Conservation (phyloP, 2,888 invertebrate genomes). For the Strigamia transsilvanica region DNA sequence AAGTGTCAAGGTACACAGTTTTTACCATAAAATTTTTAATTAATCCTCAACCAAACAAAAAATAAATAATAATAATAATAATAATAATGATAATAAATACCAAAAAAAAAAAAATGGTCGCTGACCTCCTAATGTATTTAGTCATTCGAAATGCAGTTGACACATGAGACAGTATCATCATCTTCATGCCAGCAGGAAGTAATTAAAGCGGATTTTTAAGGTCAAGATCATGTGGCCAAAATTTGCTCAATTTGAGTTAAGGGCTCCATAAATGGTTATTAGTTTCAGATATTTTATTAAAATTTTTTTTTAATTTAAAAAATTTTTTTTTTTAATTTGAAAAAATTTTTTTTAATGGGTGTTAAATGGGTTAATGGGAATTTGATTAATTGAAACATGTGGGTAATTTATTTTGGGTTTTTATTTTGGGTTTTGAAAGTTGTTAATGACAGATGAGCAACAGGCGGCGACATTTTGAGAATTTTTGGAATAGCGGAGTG, state of each 20-base stretch:
- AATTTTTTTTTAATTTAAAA: too few relatives aligned
- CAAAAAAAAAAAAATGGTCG: not conserved
- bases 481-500: not conserved
- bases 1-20: constrained; percentile 80
- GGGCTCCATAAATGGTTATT: not conserved
- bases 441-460: not conserved
- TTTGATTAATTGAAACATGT: not conserved
- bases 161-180: constrained; percentile 10
- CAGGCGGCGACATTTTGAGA: not conserved
- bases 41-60: not conserved
- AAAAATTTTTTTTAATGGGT: not conserved
- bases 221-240: not conserved
- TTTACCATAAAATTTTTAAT: not conserved
- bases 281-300: not conserved
- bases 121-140: not conserved
- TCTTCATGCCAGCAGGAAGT: constrained; percentile 1
- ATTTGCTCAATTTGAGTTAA: not conserved
- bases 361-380: not conserved
- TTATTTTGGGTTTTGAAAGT: too few relatives aligned
- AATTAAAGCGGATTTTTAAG: not conserved
- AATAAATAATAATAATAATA: not conserved
- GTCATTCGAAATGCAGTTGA: not conserved
- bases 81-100: not conserved
- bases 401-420: not conserved
- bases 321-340: too few relatives aligned